Evolutionary conservation across 2,888 invertebrate genomes (phyloP).

Genomic region (Lasioglossum lativentre): DNA sequence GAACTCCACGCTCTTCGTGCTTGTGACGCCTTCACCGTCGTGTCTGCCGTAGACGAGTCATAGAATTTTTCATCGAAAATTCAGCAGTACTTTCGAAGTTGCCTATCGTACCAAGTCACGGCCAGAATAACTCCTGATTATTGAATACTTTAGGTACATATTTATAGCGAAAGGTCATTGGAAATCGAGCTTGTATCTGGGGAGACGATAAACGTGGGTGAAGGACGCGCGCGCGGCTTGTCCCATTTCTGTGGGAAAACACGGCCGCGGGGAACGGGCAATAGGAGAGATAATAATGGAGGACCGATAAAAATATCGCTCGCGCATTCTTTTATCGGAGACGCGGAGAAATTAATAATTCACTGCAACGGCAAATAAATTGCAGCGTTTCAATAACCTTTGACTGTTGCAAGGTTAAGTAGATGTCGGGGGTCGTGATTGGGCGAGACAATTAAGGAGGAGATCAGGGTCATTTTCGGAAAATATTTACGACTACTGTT

Average conservation of each 20-base stretch:
- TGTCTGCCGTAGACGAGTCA: too few species aligned
- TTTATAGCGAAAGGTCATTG: conserved; percentile 31
- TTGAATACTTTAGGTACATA: conserved; percentile 36
- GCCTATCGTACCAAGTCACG: not conserved
- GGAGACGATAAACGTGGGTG: conserved; percentile 14
- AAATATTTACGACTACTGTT: too few species aligned
- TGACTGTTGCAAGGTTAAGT: not conserved
- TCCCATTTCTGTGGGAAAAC: conserved; percentile 8
- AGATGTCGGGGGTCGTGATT: not conserved
- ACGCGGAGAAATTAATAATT: not conserved
- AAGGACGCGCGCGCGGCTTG: conserved; percentile 28
- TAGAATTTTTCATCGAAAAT: not conserved
- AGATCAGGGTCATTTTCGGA: too few species aligned
- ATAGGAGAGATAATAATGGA: not conserved
- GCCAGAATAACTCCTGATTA: conserved; percentile 32
- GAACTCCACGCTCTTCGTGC: too few species aligned
- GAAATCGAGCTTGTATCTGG: conserved; percentile 14
- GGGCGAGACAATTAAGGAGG: not conserved
- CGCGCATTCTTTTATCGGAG: not conserved
- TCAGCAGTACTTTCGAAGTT: too few species aligned
- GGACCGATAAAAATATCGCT: not conserved
- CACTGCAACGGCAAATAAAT: not conserved
- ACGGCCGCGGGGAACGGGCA: not conserved
- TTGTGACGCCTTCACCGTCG: too few species aligned
- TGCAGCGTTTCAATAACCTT: not conserved